Evolutionary conservation across 2,113 vertebrate genomes (phyloP), one percentile per base, ranked within the genome.

Genomic region (Illadopsis cleaveri): DNA sequence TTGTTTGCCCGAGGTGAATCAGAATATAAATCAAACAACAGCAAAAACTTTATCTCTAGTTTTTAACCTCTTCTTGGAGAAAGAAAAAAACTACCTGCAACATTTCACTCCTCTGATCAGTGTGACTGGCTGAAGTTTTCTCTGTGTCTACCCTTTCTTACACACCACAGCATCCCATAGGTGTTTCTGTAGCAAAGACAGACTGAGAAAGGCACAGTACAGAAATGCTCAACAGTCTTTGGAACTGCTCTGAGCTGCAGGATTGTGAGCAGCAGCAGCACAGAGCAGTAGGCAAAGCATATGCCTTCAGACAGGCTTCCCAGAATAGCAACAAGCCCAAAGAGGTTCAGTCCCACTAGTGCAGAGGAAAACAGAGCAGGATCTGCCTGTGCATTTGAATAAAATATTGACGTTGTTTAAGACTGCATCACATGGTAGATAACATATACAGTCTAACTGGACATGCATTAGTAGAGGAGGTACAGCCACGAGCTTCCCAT

Each of bases 351-450:
- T 48, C n/a, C 50, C 69, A 62, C 17, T n/a, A 25, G 23, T 76
- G 44, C 38, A 87, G 60, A 57, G 30, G 47, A 73, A 62, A 87
- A 54, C 22, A 30, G 28, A 56, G 44, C 42, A n/a, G 11, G 30
- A 56, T 54, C 20, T 78, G 65, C 30, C 16, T 40, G 4, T 45
- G 14, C 14, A 30, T 40, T 58, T 75, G 19, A 89, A 87, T 44
- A 66, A 85, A 87, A 75, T 79, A 44, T 2, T 69, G 48, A 56
- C 20, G 21, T n/a, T 1, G 8, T 56, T 82, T 48, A 69, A 65
- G 45, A 37, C 11, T 47, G 3, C 2, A 1, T 35, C 42, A n/a
- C 2, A 1, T 7, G 2, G 11, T 25, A 56, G 16, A 31, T 30
- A 37, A 35, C 31, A 51, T 28, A 5, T 3, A 22, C 4, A 44